These are phyloP conservation scores for Typhlichthys eigenmanni DNA, from an alignment of 2,797 vertebrate genomes.

Conservation along the genomic window DNA sequence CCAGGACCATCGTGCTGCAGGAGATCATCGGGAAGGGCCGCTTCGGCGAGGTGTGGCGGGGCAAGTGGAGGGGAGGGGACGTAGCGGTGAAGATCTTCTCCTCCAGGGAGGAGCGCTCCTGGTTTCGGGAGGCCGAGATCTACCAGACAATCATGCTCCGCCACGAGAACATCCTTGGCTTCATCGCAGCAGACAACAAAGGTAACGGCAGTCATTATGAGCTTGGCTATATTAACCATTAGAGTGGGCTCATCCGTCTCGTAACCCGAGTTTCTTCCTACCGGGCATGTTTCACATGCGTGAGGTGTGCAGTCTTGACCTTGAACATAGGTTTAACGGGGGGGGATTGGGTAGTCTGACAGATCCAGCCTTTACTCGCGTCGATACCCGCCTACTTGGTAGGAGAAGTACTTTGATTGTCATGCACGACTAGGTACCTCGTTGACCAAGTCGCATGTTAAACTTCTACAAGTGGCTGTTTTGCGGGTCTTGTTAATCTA, in stretches of 20 bases:
- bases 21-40: constrained; percentile 95
- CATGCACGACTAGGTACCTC: no score
- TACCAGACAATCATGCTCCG: constrained; percentile 95
- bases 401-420: no score
- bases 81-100: constrained; percentile 97
- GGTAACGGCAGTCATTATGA: constrained; percentile 63
- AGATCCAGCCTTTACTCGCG: no score
- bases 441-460: no score
- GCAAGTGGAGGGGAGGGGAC: constrained; percentile 90
- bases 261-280: background rate
- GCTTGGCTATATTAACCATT: background rate
- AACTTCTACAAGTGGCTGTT: no score
- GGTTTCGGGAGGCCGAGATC: constrained; percentile 95
- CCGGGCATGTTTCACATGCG: no score
- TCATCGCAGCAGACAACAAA: constrained; percentile 96
- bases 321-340: no score
- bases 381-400: no score
- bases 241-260: no score
- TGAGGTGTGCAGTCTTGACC: no score
- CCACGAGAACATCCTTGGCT: constrained; percentile 94
- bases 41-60: constrained; percentile 95
- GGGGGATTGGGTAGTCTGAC: no score
- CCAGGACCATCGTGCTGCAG: constrained; percentile 92
- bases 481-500: no score
- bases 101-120: constrained; percentile 92